phyloP scores from a whole-genome alignment of 2,113 vertebrate genomes.

The Cichladusa arquata region DNA sequence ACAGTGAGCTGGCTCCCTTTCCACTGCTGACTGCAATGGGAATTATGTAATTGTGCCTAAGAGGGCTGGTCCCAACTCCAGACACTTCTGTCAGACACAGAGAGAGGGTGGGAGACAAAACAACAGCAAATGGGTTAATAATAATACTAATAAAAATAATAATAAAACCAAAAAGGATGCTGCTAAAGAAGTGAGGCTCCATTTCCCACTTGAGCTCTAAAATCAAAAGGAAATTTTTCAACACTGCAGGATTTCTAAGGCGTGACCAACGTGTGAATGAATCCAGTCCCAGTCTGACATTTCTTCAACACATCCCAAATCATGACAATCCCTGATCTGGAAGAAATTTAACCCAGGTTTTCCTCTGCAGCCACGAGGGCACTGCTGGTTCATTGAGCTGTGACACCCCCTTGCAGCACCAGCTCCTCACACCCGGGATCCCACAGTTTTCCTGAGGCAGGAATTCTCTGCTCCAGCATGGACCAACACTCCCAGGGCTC shows the following conservation, averaged over 20 bases:
- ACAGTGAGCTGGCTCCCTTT: background rate
- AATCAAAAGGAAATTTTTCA: background rate
- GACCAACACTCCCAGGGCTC: background rate
- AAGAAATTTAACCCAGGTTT: background rate
- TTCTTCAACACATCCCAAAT: background rate
- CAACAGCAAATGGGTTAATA: background rate
- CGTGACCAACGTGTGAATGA: fast-evolving
- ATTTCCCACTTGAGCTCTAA: background rate
- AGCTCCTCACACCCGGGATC: background rate
- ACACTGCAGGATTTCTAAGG: background rate
- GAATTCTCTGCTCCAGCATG: background rate
- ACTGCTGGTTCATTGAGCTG: fast-evolving
- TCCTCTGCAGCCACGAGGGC: background rate
- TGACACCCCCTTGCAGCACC: background rate
- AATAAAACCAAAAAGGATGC: background rate
- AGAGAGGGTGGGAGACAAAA: background rate
- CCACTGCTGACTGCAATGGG: background rate
- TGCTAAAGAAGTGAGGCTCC: background rate
- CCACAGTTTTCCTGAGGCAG: background rate
- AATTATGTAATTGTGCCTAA: background rate
- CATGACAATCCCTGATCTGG: background rate
- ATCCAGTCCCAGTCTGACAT: background rate
- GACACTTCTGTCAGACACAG: background rate
- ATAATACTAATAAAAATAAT: no score
- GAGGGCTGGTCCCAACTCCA: background rate